phyloP scores from a whole-genome alignment of 2,888 invertebrate genomes.

The Ennomos erosarius region DNA sequence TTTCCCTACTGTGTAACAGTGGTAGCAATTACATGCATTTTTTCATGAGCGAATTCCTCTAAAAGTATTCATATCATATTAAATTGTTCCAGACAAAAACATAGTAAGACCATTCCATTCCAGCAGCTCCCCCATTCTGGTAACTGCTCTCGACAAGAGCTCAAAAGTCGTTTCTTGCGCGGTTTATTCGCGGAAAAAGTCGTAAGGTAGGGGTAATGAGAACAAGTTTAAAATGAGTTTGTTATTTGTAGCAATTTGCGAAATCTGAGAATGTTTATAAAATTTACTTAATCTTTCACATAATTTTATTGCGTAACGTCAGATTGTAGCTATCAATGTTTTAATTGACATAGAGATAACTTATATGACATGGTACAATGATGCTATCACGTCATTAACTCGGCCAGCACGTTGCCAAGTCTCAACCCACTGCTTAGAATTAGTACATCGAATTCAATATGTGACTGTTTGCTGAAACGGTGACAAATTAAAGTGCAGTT shows the following conservation, averaged over 20 bases:
- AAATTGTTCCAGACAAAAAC: constrained; percentile 3
- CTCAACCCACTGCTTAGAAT: too few species aligned
- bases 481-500: too few species aligned
- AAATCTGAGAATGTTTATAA: background rate
- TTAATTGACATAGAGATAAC: too few species aligned
- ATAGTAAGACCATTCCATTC: constrained; percentile 1
- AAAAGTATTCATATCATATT: constrained; percentile 3
- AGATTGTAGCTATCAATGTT: too few species aligned
- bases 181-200: constrained; percentile 4
- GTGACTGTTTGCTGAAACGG: too few species aligned
- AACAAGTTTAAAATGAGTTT: constrained; percentile 5
- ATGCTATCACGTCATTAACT: too few species aligned
- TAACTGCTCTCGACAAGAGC: constrained; percentile 5
- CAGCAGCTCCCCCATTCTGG: background rate
- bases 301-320: too few species aligned
- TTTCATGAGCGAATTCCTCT: background rate
- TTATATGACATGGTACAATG: too few species aligned
- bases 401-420: too few species aligned
- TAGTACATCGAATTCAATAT: too few species aligned
- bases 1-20: too few species aligned
- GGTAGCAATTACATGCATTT: background rate
- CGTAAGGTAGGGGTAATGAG: constrained; percentile 13
- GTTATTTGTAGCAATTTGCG: constrained; percentile 4
- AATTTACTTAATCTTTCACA: too few species aligned
- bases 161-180: constrained; percentile 6